phyloP scores from a whole-genome alignment of 2,888 invertebrate genomes.

The Xylota sylvarum region DNA sequence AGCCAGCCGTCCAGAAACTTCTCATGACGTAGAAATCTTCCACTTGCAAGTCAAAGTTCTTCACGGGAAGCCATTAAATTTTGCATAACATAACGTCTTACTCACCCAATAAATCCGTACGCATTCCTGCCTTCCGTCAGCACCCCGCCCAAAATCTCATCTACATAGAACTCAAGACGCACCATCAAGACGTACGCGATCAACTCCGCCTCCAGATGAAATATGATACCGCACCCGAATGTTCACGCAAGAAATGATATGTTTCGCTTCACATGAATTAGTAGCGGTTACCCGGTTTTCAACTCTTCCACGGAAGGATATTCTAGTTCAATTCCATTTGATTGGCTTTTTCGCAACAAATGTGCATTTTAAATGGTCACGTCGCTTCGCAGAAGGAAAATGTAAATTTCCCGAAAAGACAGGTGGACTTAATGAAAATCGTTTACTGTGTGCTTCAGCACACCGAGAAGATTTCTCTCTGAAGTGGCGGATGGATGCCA shows the following conservation, averaged over 20 bases:
- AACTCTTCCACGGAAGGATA: slow-evolving; percentile 43
- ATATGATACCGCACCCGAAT: slow-evolving; percentile 60
- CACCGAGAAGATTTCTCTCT: not conserved
- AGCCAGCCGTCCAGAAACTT: too few relatives aligned
- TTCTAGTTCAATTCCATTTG: slow-evolving; percentile 69
- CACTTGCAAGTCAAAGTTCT: not conserved
- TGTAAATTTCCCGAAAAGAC: slow-evolving; percentile 75
- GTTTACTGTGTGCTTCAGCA: slow-evolving; percentile 55
- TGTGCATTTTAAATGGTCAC: slow-evolving; percentile 67
- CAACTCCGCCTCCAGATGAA: slow-evolving; percentile 43
- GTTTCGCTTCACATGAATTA: slow-evolving; percentile 57
- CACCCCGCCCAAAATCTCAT: slow-evolving; percentile 1
- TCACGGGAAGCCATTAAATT: slow-evolving; percentile 20
- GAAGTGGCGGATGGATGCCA: slow-evolving; percentile 42
- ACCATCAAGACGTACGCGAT: slow-evolving; percentile 5
- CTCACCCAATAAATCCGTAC: slow-evolving; percentile 26
- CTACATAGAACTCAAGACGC: not conserved
- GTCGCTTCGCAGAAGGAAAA: slow-evolving; percentile 67
- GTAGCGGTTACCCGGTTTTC: slow-evolving; percentile 17
- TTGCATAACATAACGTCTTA: not conserved
- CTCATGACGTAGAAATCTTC: too few relatives aligned
- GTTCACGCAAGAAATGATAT: slow-evolving; percentile 55
- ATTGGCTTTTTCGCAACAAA: slow-evolving; percentile 48
- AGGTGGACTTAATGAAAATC: slow-evolving; percentile 76
- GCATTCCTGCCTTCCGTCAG: slow-evolving; percentile 16